phyloP scores from a whole-genome alignment of 2,888 invertebrate genomes.

The Cryptocephalus moraei region DNA sequence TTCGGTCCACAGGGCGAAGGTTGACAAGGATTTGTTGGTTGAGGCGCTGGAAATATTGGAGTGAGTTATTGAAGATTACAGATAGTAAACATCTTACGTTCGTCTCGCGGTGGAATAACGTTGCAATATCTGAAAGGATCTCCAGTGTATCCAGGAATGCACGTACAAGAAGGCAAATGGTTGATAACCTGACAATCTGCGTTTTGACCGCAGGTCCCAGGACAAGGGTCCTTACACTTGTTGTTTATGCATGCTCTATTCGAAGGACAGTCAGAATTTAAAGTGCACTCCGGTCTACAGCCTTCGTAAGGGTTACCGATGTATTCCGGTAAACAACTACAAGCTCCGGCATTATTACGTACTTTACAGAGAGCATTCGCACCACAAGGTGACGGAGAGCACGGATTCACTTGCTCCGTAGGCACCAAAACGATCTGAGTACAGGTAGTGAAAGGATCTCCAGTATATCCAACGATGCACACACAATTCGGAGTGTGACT shows the following conservation, averaged over 20 bases:
- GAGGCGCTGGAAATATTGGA: slow-evolving; percentile 14
- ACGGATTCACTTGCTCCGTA: slow-evolving; percentile 41
- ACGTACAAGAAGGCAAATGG: slow-evolving; percentile 60
- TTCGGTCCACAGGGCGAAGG: slow-evolving; percentile 71
- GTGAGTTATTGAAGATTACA: not conserved
- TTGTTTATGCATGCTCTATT: slow-evolving; percentile 62
- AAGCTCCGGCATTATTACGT: slow-evolving; percentile 53
- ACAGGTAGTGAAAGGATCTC: slow-evolving; percentile 60
- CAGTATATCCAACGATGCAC: slow-evolving; percentile 46
- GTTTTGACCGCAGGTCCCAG: slow-evolving; percentile 66
- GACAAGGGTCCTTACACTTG: slow-evolving; percentile 72
- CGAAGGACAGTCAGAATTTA: slow-evolving; percentile 61
- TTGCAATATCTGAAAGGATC: slow-evolving; percentile 42
- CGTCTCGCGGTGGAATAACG: slow-evolving; percentile 7
- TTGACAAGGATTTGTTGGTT: slow-evolving; percentile 49
- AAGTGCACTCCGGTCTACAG: slow-evolving; percentile 64
- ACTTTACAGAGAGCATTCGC: slow-evolving; percentile 55
- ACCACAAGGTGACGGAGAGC: slow-evolving; percentile 61
- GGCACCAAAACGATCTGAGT: slow-evolving; percentile 20
- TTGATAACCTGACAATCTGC: slow-evolving; percentile 65
- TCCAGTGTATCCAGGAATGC: slow-evolving; percentile 52
- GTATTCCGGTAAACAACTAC: slow-evolving; percentile 58
- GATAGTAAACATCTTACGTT: slow-evolving; percentile 29
- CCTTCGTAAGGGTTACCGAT: slow-evolving; percentile 70
- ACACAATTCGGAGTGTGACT: slow-evolving; percentile 63